Conservation (phyloP, 2,797 vertebrate genomes). For the Anas acuta region DNA sequence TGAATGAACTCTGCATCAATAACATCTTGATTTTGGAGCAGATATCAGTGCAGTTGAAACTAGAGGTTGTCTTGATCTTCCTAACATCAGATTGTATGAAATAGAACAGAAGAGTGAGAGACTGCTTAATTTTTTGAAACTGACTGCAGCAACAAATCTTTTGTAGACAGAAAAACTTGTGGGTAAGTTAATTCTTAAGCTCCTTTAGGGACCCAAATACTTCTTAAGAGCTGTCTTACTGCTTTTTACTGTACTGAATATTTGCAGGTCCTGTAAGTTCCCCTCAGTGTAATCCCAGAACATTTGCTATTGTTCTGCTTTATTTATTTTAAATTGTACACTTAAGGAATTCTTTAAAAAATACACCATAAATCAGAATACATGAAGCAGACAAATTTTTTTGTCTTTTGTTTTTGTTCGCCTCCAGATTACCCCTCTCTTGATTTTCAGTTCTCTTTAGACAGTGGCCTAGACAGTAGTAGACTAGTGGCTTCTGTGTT, state of each 20-base stretch:
- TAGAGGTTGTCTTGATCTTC: neutral
- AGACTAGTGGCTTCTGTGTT: neutral
- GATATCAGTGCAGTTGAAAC: neutral
- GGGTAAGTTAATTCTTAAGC: neutral
- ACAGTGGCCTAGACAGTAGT: too few relatives aligned
- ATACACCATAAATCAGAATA: neutral
- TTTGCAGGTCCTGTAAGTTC: neutral
- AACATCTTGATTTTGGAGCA: neutral
- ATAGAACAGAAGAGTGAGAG: neutral
- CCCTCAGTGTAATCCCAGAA: neutral
- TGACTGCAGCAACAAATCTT: neutral
- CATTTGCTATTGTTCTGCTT: neutral
- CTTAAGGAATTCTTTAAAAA: neutral
- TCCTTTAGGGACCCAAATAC: neutral
- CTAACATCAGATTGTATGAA: neutral
- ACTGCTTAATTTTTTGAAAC: neutral
- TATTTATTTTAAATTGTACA: neutral
- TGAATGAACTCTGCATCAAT: neutral
- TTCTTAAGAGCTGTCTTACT: neutral
- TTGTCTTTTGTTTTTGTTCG: neutral
- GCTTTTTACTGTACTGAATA: neutral
- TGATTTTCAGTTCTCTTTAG: neutral
- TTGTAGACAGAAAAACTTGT: neutral
- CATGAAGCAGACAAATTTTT: neutral
- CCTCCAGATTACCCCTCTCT: neutral